Base-by-base conservation (phyloP, 2,797 vertebrate species). In the Manis pentadactyla region DNA sequence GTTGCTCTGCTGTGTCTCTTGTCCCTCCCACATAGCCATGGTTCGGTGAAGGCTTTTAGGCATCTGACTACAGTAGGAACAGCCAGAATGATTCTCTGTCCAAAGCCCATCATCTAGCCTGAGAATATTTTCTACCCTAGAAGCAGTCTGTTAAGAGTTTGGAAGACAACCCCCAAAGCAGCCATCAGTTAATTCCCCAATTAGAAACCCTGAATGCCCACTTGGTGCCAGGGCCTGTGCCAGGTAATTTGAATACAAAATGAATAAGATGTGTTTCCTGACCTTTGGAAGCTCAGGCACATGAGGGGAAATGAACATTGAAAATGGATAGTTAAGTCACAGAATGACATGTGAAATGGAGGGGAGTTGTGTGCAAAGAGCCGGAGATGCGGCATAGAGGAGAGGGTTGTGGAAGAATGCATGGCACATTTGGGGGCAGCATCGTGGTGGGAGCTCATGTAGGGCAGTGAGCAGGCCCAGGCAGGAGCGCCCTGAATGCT, bases 371-470 rank as follows among this genome's bases (percentile, higher is more conserved):
- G n/a, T 31, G 21, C 51, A 5, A 4, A 42, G 64, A 77, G n/a
- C 68, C 63, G 55, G 55, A 31, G 75, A 4, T 1, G 68, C 69
- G 27, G 3, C 8, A 0, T 4, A 42, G 37, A 49, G 21, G 27
- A 53, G 49, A 15, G 14, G 27, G 3, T 2, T 66, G 18, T 27
- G 42, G 73, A 63, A 25, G 23, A 9, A 25, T 0, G 49, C 59
- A 23, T 21, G 0, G n/a, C 5, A 11, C 1, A 0, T 27, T 29
- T 13, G n/a, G 71, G 66, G 75, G 8, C 49, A 21, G n/a, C n/a
- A 53, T 3, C 25, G 29, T 27, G 19, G 12, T 42, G 77, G 61
- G 31, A 81, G 71, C 61, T 25, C 8, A 31, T 3, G 0, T 21
- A 1, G 37, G 77, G 81, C 53, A 37, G 25, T 21, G 75, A 69